Conservation (phyloP, 1,140 invertebrate genomes). For the Hypothenemus hampei region DNA sequence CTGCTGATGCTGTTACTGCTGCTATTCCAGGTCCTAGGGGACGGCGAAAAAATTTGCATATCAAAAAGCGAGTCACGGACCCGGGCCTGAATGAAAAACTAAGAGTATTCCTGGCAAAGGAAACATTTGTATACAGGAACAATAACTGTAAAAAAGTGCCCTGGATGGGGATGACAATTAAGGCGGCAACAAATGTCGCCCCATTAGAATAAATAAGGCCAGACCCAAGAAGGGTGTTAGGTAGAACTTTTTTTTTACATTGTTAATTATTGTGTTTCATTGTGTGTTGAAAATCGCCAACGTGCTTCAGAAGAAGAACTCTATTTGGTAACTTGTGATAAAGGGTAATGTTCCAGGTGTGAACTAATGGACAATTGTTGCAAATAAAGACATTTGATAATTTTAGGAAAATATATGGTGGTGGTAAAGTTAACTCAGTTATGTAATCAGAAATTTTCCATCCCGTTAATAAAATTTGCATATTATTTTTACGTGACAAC, state of each 20-base stretch:
- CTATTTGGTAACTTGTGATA: too few species aligned
- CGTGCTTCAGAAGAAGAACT: too few species aligned
- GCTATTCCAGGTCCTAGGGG: too few species aligned
- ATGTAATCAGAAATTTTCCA: background rate
- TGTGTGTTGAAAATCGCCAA: too few species aligned
- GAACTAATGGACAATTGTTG: too few species aligned
- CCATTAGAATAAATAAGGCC: conserved; percentile 6
- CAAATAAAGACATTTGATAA: too few species aligned
- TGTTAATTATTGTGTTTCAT: too few species aligned
- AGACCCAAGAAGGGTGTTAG: background rate
- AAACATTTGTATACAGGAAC: conserved; percentile 25
- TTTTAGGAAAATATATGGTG: too few species aligned
- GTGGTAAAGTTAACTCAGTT: too few species aligned
- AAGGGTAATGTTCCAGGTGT: too few species aligned
- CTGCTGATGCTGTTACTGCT: too few species aligned
- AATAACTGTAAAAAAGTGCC: conserved; percentile 21
- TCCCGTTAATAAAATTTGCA: conserved; percentile 13
- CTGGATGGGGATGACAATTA: conserved; percentile 15
- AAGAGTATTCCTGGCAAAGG: conserved; percentile 4
- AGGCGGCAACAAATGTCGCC: conserved; percentile 17
- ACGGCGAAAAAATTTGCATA: conserved; percentile 2
- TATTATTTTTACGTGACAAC: conserved; percentile 10
- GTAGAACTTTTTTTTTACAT: background rate
- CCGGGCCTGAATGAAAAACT: background rate
- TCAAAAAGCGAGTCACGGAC: conserved; percentile 4